Conservation (phyloP, 1,140 invertebrate genomes). For the Lasioglossum baleicum region DNA sequence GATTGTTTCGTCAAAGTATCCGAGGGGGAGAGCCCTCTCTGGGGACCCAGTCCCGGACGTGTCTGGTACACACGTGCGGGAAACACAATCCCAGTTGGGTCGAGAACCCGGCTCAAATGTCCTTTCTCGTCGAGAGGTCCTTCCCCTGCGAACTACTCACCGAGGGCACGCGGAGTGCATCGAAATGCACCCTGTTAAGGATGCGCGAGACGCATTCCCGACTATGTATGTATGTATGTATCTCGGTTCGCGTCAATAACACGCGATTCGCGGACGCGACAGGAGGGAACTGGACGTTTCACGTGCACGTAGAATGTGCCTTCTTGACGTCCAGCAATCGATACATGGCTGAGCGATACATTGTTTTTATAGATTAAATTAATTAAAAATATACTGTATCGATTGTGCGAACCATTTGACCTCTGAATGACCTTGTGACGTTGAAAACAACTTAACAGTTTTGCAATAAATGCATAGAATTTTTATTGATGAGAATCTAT, state of each 20-base stretch:
- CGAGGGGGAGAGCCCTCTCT: neutral
- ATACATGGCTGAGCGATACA: neutral
- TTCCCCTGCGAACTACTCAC: slow-evolving; percentile 33
- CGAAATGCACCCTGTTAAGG: slow-evolving; percentile 22
- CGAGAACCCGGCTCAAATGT: slow-evolving; percentile 45
- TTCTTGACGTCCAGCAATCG: neutral
- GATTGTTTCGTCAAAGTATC: slow-evolving; percentile 13
- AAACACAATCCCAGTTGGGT: slow-evolving; percentile 42
- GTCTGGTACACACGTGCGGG: slow-evolving; percentile 59
- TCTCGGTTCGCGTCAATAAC: slow-evolving; percentile 13
- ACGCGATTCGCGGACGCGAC: neutral
- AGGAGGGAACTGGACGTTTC: neutral
- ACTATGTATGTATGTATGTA: neutral
- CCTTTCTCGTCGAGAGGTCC: slow-evolving; percentile 37
- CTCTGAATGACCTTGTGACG: no score
- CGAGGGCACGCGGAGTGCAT: slow-evolving; percentile 10
- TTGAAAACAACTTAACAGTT: no score
- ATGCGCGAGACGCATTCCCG: neutral
- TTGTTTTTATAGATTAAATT: no score
- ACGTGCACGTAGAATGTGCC: neutral
- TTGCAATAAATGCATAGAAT: no score
- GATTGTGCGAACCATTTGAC: no score
- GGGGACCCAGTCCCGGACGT: neutral
- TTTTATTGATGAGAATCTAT: no score
- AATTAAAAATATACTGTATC: no score